These are phyloP conservation scores for Napeogenes inachia DNA, from an alignment of 2,888 invertebrate genomes.

Conservation along the genomic window DNA sequence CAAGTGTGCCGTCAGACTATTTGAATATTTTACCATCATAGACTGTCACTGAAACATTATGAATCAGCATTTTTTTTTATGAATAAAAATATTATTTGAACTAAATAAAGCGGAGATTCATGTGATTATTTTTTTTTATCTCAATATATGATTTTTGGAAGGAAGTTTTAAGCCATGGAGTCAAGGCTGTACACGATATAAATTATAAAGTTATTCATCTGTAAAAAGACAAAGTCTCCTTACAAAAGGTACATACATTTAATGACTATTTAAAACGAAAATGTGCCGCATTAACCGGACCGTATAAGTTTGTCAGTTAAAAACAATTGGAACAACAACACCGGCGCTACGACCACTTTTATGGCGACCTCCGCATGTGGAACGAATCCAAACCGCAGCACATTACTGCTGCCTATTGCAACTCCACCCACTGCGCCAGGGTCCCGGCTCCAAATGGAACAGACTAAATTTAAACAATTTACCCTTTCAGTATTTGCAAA, in stretches of 20 bases:
- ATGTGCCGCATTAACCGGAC: slow-evolving; percentile 39
- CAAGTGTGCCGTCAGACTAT: slow-evolving; percentile 68
- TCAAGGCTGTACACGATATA: background rate
- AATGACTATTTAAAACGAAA: slow-evolving; percentile 13
- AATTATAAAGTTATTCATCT: slow-evolving; percentile 3
- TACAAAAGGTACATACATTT: background rate
- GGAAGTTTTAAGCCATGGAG: background rate
- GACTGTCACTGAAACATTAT: slow-evolving; percentile 55
- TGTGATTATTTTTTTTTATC: slow-evolving; percentile 1
- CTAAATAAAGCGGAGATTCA: background rate
- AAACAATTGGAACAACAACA: slow-evolving; percentile 64
- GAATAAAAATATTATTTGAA: slow-evolving; percentile 6
- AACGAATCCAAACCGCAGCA: slow-evolving; percentile 64
- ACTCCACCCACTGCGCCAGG: slow-evolving; percentile 56
- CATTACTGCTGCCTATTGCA: slow-evolving; percentile 65
- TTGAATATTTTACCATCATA: slow-evolving; percentile 67
- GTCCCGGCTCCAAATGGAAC: slow-evolving; percentile 44
- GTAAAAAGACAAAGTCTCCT: background rate
- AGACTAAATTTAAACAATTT: slow-evolving; percentile 36
- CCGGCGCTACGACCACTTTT: slow-evolving; percentile 52
- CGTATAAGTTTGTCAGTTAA: slow-evolving; percentile 54
- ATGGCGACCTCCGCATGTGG: slow-evolving; percentile 61
- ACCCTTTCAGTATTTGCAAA: background rate
- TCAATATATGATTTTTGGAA: background rate
- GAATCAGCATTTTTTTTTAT: slow-evolving; percentile 46